phyloP scores from a whole-genome alignment of 2,888 invertebrate genomes.

The Drosophila monieri region DNA sequence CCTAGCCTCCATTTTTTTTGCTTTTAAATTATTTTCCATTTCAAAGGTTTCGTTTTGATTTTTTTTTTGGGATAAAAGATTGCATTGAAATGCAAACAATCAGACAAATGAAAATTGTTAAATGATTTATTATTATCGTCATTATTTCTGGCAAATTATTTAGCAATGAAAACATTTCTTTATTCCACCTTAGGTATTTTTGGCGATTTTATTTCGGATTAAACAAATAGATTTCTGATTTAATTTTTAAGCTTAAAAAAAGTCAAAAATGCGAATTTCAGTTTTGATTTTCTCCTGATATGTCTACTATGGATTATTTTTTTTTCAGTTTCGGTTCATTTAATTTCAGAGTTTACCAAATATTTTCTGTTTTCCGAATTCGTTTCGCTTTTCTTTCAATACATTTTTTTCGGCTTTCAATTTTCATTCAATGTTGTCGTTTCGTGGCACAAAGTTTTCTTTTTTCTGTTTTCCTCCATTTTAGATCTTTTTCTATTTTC shows the following conservation, averaged over 20 bases:
- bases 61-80: slow-evolving; percentile 18
- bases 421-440: slow-evolving; percentile 41
- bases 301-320: slow-evolving; percentile 32
- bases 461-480: slow-evolving; percentile 10
- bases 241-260: not conserved
- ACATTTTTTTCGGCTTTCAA: slow-evolving; percentile 28
- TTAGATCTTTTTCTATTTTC: slow-evolving; percentile 25
- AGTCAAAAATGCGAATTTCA: slow-evolving; percentile 7
- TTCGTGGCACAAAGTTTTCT: slow-evolving; percentile 29
- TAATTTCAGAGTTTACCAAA: slow-evolving; percentile 46
- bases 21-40: slow-evolving; percentile 61
- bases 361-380: slow-evolving; percentile 25
- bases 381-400: slow-evolving; percentile 30
- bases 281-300: not conserved
- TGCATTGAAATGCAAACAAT: slow-evolving; percentile 4
- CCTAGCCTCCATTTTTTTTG: slow-evolving; percentile 49
- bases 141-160: too few relatives aligned
- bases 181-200: too few relatives aligned
- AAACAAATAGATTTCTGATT: too few relatives aligned
- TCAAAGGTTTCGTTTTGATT: slow-evolving; percentile 23
- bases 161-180: too few relatives aligned
- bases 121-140: not conserved
- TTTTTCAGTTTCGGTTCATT: slow-evolving; percentile 59
- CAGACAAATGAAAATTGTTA: not conserved
- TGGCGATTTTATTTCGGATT: too few relatives aligned